These are phyloP conservation scores for Seriola rivoliana DNA, from an alignment of 2,113 vertebrate genomes.

Conservation along the genomic window DNA sequence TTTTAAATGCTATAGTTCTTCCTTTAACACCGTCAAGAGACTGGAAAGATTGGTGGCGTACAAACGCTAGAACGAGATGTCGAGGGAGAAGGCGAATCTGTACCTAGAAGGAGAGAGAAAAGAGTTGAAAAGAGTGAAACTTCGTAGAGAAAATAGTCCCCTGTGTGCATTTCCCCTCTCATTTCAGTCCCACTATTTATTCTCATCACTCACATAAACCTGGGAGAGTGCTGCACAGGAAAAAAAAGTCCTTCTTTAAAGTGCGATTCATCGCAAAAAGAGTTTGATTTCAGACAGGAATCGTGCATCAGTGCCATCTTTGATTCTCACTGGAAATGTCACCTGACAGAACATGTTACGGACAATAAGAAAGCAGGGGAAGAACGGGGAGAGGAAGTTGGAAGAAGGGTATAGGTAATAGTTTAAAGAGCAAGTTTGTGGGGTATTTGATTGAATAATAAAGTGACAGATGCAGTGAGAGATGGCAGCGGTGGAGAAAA, in stretches of 20 bases:
- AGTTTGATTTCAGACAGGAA: conserved; percentile 42
- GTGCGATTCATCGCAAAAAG: conserved; percentile 29
- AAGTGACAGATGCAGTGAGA: conserved; percentile 9
- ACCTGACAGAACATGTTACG: conserved; percentile 32
- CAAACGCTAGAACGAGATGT: conserved; percentile 25
- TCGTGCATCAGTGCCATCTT: neutral
- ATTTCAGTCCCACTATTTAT: conserved; percentile 44
- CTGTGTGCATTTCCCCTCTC: conserved; percentile 16
- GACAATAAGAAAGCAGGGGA: conserved; percentile 11
- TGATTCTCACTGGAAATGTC: conserved; percentile 42
- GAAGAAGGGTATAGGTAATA: conserved; percentile 9
- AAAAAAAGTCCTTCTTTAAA: conserved; percentile 36
- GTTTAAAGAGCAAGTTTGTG: conserved; percentile 17
- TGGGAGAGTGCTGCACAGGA: neutral
- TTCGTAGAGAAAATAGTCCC: conserved; percentile 51
- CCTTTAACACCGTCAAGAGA: conserved; percentile 3
- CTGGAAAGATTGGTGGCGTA: conserved; percentile 12
- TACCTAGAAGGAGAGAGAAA: conserved; percentile 26
- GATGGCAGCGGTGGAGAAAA: conserved; percentile 24
- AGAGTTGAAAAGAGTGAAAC: conserved; percentile 28
- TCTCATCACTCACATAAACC: conserved; percentile 50
- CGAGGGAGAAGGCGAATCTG: conserved; percentile 20
- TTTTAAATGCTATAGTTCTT: neutral
- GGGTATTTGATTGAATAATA: conserved; percentile 26
- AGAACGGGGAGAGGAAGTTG: neutral